Conservation (phyloP, 2,113 vertebrate species). For the Toxotes chatareus region DNA sequence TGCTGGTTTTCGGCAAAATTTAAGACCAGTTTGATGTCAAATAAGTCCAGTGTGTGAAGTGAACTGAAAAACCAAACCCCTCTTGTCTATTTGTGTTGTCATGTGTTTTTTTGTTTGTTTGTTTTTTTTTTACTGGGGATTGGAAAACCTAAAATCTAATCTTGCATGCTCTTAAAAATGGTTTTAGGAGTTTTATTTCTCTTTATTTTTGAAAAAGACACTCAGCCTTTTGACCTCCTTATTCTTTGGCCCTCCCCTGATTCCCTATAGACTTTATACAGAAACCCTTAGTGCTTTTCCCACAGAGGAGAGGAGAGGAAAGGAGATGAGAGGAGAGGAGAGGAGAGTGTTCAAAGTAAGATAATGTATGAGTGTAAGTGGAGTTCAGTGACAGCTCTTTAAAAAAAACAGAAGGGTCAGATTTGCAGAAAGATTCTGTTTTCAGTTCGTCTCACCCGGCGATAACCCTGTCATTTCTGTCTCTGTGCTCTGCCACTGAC, state of each 20-base stretch:
- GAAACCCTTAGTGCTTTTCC: constrained; percentile 7
- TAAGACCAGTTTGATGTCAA: not conserved
- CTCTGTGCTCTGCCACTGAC: not conserved
- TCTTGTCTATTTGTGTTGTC: not conserved
- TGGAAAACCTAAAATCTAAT: not conserved
- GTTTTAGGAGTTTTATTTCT: not conserved
- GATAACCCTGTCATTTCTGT: constrained; percentile 1
- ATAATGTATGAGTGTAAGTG: not conserved
- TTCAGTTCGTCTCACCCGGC: not conserved
- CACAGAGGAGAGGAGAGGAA: not conserved
- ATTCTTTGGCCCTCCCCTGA: not conserved
- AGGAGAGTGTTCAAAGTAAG: not conserved
- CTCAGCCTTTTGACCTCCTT: not conserved
- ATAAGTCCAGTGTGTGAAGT: not conserved
- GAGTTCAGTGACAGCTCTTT: constrained; percentile 6
- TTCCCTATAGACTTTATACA: not conserved
- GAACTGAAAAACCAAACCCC: not conserved
- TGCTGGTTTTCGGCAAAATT: not conserved
- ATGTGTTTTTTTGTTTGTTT: not conserved
- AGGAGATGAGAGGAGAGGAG: not conserved
- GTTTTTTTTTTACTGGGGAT: not conserved
- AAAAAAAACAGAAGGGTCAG: not conserved
- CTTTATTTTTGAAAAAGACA: not conserved
- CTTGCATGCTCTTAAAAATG: not conserved
- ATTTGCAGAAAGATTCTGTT: not conserved